Conservation (phyloP, 2,113 vertebrate genomes). For the Okapia johnstoni region DNA sequence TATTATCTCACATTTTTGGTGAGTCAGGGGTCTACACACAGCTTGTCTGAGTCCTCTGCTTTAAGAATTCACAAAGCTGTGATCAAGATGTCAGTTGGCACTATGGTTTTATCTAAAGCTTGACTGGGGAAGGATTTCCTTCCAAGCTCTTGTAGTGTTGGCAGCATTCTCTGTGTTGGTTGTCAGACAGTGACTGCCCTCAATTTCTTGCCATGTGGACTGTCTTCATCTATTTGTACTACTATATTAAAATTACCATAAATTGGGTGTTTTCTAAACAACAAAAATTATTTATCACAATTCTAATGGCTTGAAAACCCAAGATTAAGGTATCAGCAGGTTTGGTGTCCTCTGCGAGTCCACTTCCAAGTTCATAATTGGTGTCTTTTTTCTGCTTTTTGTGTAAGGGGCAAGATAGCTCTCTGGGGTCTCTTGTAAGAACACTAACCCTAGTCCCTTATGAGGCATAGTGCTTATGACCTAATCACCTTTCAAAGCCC, state of each 20-base stretch:
- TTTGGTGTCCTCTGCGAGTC: neutral
- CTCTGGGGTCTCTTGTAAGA: neutral
- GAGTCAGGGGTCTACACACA: neutral
- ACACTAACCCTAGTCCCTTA: neutral
- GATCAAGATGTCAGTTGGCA: neutral
- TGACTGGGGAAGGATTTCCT: neutral
- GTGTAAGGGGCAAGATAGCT: neutral
- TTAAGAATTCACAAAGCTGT: neutral
- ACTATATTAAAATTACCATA: neutral
- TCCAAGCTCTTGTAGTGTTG: neutral
- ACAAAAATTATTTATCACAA: neutral
- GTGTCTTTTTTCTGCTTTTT: neutral
- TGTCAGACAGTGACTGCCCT: neutral
- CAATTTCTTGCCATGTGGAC: neutral
- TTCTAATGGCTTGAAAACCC: neutral
- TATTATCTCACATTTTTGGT: neutral
- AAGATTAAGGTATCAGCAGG: neutral
- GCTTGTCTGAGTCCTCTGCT: neutral
- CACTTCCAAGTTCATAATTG: neutral
- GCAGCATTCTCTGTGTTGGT: neutral
- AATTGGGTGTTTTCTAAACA: neutral
- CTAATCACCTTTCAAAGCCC: neutral
- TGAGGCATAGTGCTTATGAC: neutral
- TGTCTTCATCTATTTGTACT: neutral
- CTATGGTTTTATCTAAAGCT: neutral